Evolutionary conservation across 1,140 invertebrate genomes (phyloP).

Genomic region (Anastrepha ludens): DNA sequence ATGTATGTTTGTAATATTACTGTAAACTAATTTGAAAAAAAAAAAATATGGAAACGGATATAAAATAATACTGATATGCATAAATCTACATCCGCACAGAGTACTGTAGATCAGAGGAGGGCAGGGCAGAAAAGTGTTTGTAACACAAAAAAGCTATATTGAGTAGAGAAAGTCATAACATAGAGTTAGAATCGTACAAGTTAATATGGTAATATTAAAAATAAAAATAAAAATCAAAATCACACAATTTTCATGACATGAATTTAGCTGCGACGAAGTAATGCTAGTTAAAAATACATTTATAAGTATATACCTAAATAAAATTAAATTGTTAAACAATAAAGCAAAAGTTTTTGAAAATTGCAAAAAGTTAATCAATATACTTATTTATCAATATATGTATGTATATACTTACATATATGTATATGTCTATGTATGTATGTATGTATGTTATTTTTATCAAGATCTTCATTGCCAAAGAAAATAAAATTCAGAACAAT

Average conservation of each 20-base stretch:
- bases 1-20: slow-evolving; percentile 5
- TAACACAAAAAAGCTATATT: background rate
- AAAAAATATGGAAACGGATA: background rate
- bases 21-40: slow-evolving; percentile 1
- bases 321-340: background rate
- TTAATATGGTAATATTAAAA: background rate
- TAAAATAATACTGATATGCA: too few species aligned
- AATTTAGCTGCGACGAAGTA: background rate
- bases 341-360: too few species aligned
- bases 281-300: background rate
- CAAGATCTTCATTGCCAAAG: slow-evolving; percentile 13
- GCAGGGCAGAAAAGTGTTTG: background rate
- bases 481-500: background rate
- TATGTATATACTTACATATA: too few species aligned
- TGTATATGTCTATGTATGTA: too few species aligned
- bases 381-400: too few species aligned
- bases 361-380: too few species aligned
- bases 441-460: too few species aligned
- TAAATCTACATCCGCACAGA: too few species aligned
- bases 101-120: background rate
- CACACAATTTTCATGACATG: too few species aligned
- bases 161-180: too few species aligned
- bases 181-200: background rate
- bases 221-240: background rate
- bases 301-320: background rate